Evolutionary conservation across 2,888 invertebrate species (phyloP), one percentile per base, ranked within the genome.

Genomic region (Cryptocephalus primarius): DNA sequence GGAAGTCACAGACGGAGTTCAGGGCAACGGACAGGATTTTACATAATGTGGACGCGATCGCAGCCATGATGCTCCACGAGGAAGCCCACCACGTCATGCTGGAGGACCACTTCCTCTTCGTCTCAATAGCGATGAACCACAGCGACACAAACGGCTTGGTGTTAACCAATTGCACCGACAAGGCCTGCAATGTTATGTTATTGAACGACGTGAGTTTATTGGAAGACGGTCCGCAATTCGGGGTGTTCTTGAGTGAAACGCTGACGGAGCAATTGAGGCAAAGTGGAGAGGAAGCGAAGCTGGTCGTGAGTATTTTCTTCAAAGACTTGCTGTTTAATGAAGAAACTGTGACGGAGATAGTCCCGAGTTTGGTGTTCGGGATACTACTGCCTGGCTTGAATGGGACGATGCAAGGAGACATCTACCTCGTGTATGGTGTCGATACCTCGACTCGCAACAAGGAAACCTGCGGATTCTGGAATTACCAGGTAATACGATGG

Each of bases 371-470:
- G 36, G 73, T 81, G 31, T 67, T 80, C 43, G 79, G 80, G 32
- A 66, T 82, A 33, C 69, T 78, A 1, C 67, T 80, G 13, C 47
- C 80, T 4, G 78, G 76, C 0, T 74, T 62, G 9, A 66, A 71
- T 33, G 66, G 73, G 1, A 72, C 76, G 59, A 68, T 80, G 10
- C 66, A 75, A 42, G 66, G 71, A 53, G 66, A 73, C 2, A 60
- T 81, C 36, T 75, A 76, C 10, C 60, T 81, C 8, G 58, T 77
- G 69, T 76, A 52, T 68, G 75, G 46, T 71, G 73, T 45, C 1
- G 48, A 46, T 9, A 9, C 39, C 1, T 39, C 39, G 9, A 10
- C 8, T 9, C 4, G 2, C 39, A 39, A 48, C 9, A 50, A 47
- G 31, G 45, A 42, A 9, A 51, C 43, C 9, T 60, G 60, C 43